Evolutionary conservation across 2,888 invertebrate genomes (phyloP), one percentile per base, ranked within the genome.

Genomic region (Lithophane socia): DNA sequence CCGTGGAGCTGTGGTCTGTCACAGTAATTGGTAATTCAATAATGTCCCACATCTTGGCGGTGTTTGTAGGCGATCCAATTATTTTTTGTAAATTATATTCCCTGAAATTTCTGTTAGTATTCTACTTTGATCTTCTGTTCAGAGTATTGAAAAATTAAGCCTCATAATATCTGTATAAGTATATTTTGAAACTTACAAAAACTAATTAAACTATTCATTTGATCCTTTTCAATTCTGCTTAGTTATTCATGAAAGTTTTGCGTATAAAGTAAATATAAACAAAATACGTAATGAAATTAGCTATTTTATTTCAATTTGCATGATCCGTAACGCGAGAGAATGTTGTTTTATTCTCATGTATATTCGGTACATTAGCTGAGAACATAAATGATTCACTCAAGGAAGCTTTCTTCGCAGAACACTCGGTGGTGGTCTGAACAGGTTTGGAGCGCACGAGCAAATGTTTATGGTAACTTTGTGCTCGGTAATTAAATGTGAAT

Each of bases 401-500:
- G 82, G 82, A 83, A 82, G 80, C 75, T 82, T 79, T 66, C 69
- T 77, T 77, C 72, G 77, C 75, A 76, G 70, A 76, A 80, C 76
- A 73, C 47, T 75, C 73, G 73, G 69, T 84, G 87, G 73, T 75
- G 72, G 84, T 73, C 69, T 73, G 52, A 86, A 80, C 81, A 86
- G 80, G 82, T 82, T 83, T 82, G 44, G 73, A 85, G 78, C 77
- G 79, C 83, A 84, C 74, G 69, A 83, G 83, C 79, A 82, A 87
- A 87, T 88, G 80, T 89, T 87, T 84, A 85, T 86, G 74, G 79
- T 87, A 88, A 88, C 89, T 91, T 91, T 86, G 83, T 88, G 77
- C 87, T 86, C 82, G 80, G 88, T 91, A 93, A 93, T 93, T 92
- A 92, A 93, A 92, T 92, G 89, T 89, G 90, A 92, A 92, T 92